Evolutionary conservation across 2,888 invertebrate species (phyloP), one percentile per base, ranked within the genome.

Genomic region (Sphaerophoria taeniata): DNA sequence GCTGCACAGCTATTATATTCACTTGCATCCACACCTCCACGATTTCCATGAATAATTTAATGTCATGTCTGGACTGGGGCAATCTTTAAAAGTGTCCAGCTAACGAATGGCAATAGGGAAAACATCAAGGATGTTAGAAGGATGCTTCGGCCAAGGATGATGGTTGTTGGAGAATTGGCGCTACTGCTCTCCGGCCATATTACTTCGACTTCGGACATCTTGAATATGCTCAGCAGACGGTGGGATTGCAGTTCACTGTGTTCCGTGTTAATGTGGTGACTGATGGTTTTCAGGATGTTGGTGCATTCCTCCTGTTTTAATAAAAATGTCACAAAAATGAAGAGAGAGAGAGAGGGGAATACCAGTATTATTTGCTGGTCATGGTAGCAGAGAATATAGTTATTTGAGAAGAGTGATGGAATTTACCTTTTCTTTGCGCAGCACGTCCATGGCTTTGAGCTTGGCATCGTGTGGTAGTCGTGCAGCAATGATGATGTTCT

Each of bases 151-250:
- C 76, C 39, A 11, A 81, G 69, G 43, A 87, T 73, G 7, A 43
- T 43, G 70, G 87, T 63, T 6, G 34, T 60, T 55, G 86, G 79
- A 43, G 87, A 89, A 61, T 89, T 88, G 61, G 89, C 90, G 82
- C 90, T 90, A 88, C 90, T 91, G 75, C 89, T 91, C 88, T 92
- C 92, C 63, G 97, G 96, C 92, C 96, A 95, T 87, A 96, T 95
- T 69, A 97, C 96, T 92, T 97, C 97, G 71, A 97, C 97, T 93
- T 97, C 97, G 71, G 97, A 97, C 93, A 97, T 96, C 93, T 97
- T 97, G 93, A 97, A 96, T 92, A 97, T 97, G 88, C 97, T 97
- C 78, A 97, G 94, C 47, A 97, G 94, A 82, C 97, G 95, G 92
- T 97, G 97, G 65, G 97, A 97, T 90, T 96, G 96, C 88, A 97